A percentile compares a stretch with the other conserved stretches of the same genome.
phyloP scores from a whole-genome alignment of 2,888 invertebrate genomes.

The Cerastis rubricosa region DNA sequence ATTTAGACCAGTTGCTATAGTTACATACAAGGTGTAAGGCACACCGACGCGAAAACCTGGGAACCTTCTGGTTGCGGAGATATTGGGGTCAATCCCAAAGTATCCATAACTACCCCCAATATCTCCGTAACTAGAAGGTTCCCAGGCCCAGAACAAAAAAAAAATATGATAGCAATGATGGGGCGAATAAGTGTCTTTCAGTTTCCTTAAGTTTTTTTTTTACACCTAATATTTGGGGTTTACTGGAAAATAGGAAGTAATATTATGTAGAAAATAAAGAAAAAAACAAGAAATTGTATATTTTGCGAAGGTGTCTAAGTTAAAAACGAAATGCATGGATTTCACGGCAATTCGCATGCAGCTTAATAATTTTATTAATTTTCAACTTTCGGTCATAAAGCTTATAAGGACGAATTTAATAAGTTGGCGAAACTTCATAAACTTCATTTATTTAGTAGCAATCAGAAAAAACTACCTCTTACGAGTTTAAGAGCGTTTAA shows the following conservation, averaged over 20 bases:
- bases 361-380: slow-evolving; percentile 16
- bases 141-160: no score
- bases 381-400: neutral
- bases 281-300: neutral
- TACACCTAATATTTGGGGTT: neutral
- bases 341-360: neutral
- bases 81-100: no score
- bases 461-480: neutral
- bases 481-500: no score
- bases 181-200: no score
- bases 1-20: neutral
- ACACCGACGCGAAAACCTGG: no score
- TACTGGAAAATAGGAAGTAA: neutral
- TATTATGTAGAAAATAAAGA: neutral
- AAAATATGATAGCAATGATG: no score
- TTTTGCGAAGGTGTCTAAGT: neutral
- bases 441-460: neutral
- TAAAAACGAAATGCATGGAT: neutral
- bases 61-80: no score
- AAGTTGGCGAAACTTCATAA: neutral
- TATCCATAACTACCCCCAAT: no score
- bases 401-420: neutral
- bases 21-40: no score
- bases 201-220: no score
- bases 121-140: no score